phyloP scores from a whole-genome alignment of 2,113 vertebrate genomes.

The Ahaetulla prasina region DNA sequence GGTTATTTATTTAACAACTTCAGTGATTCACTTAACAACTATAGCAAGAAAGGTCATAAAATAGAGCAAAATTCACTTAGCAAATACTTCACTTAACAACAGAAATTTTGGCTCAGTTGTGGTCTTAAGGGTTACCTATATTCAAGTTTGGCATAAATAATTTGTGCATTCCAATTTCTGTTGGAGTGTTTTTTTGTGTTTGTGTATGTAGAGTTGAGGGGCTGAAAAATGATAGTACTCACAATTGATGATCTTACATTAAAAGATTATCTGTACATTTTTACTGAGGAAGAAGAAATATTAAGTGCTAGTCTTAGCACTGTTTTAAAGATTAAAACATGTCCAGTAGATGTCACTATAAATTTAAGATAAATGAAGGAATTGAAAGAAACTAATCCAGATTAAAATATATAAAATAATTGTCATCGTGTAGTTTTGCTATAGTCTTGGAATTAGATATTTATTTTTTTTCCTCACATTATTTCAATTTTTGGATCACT shows the following conservation, averaged over 20 bases:
- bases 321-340: not conserved
- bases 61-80: no score
- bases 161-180: not conserved
- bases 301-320: not conserved
- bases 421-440: not conserved
- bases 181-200: not conserved
- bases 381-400: constrained; percentile 4
- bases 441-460: constrained; percentile 9
- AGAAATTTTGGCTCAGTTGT: no score
- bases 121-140: no score
- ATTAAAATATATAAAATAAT: not conserved
- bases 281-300: not conserved
- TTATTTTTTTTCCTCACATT: constrained; percentile 22
- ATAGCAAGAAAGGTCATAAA: no score
- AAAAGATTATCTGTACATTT: not conserved
- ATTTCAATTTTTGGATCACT: constrained; percentile 10
- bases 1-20: no score
- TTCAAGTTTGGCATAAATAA: not conserved
- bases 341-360: constrained; percentile 16
- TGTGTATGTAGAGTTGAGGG: not conserved
- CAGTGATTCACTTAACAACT: no score
- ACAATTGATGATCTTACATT: not conserved
- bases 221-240: not conserved
- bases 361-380: constrained; percentile 2
- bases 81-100: no score